Conservation (phyloP, 2,888 invertebrate species). For the Synanthedon tipuliformis region DNA sequence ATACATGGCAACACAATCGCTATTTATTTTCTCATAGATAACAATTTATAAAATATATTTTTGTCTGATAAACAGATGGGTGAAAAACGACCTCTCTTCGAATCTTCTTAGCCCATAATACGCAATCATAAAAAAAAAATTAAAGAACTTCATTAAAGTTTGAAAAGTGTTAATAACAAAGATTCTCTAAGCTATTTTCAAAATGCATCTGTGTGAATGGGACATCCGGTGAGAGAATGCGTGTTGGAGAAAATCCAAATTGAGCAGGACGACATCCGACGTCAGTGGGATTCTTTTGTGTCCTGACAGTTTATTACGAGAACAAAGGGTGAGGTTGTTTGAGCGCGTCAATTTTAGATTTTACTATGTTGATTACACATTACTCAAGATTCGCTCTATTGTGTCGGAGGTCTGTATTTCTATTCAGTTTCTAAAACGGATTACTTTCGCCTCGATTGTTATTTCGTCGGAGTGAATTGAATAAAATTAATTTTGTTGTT, state of each 20-base stretch:
- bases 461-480: conserved; percentile 29
- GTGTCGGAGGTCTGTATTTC: conserved; percentile 43
- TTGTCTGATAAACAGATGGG: too few species aligned
- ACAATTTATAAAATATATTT: too few species aligned
- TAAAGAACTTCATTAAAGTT: too few species aligned
- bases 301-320: conserved; percentile 57
- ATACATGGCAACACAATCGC: too few species aligned
- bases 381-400: conserved; percentile 46
- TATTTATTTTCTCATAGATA: too few species aligned
- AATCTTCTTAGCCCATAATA: too few species aligned
- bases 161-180: too few species aligned
- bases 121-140: too few species aligned
- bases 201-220: conserved; percentile 31
- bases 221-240: conserved; percentile 24
- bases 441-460: conserved; percentile 35
- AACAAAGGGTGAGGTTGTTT: conserved; percentile 53
- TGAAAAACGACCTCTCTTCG: too few species aligned
- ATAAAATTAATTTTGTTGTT: conserved; percentile 6
- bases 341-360: conserved; percentile 52
- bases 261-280: conserved; percentile 41
- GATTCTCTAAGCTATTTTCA: conserved; percentile 5
- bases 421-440: conserved; percentile 37
- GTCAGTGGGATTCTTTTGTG: conserved; percentile 55
- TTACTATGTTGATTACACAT: conserved; percentile 50
- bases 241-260: conserved; percentile 24